Base-by-base conservation (phyloP, 1,140 invertebrate genomes). In the Uloborus diversus region DNA sequence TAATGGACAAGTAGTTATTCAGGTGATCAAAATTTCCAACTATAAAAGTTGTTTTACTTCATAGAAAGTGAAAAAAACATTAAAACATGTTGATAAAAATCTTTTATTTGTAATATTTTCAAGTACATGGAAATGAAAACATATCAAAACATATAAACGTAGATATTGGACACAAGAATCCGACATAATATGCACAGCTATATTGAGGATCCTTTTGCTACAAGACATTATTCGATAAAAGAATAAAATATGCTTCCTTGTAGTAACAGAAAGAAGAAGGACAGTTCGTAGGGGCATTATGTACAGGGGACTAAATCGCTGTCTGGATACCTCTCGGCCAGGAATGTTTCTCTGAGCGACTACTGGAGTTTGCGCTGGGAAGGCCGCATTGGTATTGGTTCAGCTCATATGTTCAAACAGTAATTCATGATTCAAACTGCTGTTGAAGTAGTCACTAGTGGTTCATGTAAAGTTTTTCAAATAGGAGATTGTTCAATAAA, bases 131-230 rank as follows among this genome's bases (percentile, higher is more conserved):
- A 28, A 56, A 76, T 62, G 59, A 64, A 75, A 32, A 56, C 37
- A 25, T 13, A 17, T 33, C 59, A 62, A 9, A 27, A 23, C 2
- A 20, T 14, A 75, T 75, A 59, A 75, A 25, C 23, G 27, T 20
- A 27, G 57, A 28, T 13, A 32, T 5, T n/a, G 49, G 33, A 33
- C 47, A 25, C 47, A 1, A 37, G 37, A 20, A 1, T 27, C 70
- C 51, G 1, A 2, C 53, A 71, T 32, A 75, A 56, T 65, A 65
- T 66, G 73, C 73, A 76, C 73, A 76, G 73, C 73, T 76, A 76
- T 76, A 66, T 65, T 14, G 17, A 30, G 14, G 42, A 4, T 14
- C 14, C 25, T 33, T 30, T 13, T 11, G 7, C 37, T 61, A 33
- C 28, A n/a, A 56, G 25, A 35, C 62, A 27, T 37, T 25, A 56